Conservation (phyloP, 2,888 invertebrate genomes). For the Amblyjoppa fuscipennis region DNA sequence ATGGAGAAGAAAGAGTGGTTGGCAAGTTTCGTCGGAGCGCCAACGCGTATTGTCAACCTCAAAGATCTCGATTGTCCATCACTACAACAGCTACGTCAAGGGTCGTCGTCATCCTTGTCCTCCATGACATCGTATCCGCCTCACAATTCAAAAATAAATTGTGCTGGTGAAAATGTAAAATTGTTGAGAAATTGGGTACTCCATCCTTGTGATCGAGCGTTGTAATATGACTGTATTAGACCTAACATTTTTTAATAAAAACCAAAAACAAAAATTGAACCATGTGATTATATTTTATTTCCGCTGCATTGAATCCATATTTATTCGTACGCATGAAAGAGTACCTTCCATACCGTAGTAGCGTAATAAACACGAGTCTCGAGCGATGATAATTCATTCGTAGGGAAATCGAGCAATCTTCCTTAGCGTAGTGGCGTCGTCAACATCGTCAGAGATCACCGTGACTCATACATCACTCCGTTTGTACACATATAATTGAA, state of each 20-base stretch:
- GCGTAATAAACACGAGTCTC: too few species aligned
- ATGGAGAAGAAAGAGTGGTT: conserved; percentile 24
- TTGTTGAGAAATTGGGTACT: neutral
- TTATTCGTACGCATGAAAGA: too few species aligned
- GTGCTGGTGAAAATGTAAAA: neutral
- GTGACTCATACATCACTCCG: too few species aligned
- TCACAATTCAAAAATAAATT: neutral
- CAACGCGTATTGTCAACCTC: neutral
- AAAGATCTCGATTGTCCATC: neutral
- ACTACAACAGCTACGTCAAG: neutral
- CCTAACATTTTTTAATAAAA: neutral
- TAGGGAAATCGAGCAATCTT: too few species aligned
- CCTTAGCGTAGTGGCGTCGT: too few species aligned
- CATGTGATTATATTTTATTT: too few species aligned
- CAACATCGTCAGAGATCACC: too few species aligned
- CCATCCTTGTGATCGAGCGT: neutral
- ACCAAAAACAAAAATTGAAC: conserved; percentile 12
- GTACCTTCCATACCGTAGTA: too few species aligned
- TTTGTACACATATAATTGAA: too few species aligned
- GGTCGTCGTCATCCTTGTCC: too few species aligned
- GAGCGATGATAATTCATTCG: too few species aligned
- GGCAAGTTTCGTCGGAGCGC: neutral
- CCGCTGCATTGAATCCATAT: too few species aligned
- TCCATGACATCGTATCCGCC: neutral
- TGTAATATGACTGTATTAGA: neutral